These are phyloP conservation scores for Oceanites oceanicus DNA, from an alignment of 2,113 vertebrate genomes.

Conservation along the genomic window DNA sequence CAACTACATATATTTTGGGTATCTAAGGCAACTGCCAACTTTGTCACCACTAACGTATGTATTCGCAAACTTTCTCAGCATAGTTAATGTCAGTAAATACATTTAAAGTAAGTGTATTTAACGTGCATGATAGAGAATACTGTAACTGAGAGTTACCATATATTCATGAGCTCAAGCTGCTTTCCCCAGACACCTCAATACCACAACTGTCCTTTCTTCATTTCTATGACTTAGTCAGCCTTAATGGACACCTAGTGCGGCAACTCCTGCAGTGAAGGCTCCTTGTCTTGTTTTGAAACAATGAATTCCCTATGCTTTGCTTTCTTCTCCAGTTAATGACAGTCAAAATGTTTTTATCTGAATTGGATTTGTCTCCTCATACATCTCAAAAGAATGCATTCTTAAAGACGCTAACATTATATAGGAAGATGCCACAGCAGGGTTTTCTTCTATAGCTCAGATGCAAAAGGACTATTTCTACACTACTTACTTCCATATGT, in stretches of 20 bases:
- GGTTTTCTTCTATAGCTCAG: neutral
- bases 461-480: neutral
- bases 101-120: neutral
- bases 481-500: neutral
- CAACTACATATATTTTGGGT: neutral
- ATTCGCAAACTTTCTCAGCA: neutral
- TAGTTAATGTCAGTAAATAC: neutral
- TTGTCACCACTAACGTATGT: neutral
- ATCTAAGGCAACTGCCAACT: neutral
- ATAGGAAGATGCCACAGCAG: neutral
- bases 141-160: neutral
- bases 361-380: neutral
- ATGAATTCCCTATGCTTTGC: neutral
- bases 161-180: neutral
- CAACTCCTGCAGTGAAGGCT: neutral
- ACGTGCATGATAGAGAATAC: neutral
- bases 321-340: neutral
- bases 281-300: neutral
- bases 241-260: neutral
- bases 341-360: neutral
- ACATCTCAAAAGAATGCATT: neutral
- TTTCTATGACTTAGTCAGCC: neutral
- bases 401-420: neutral
- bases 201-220: neutral
- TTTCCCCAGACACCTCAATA: neutral